Evolutionary conservation across 2,888 invertebrate species (phyloP), one percentile per base, ranked within the genome.

Genomic region (Mimumesa dahlbomi): DNA sequence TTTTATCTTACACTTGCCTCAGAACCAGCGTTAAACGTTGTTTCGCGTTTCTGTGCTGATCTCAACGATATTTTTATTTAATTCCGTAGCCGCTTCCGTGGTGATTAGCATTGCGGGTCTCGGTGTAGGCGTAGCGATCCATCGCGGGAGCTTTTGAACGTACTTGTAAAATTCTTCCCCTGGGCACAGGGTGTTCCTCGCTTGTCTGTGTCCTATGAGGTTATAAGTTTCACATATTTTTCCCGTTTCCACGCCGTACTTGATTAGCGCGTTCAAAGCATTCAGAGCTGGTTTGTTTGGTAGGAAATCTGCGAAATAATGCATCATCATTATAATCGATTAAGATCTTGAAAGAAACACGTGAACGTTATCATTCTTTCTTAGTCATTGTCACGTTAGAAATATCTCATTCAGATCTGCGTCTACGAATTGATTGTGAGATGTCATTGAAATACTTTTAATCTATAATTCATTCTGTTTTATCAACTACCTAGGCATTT

Each of bases 131-230:
- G 34, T 25, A 0, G 61, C 25, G 0, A 84, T 85, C 89, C 89
- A 89, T 29, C 84, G 72, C 0, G 90, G 86, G 83, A 87, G 82
- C 0, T 54, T 72, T 49, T 79, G 77, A 7, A 90, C 85, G 67
- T 88, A 85, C n/a, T 84, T 63, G 73, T 87, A 90, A 13, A 90
- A 81, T 0, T 45, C 54, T 7, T 87, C 78, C 1, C 90, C 90
- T 2, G 90, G 90, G 56, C 90, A 90, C 3, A 75, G 73, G 0
- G 90, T 90, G 1, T 69, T 43, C 0, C 83, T 78, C 0, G 81
- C 85, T 70, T 90, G 90, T 2, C 90, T 80, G 56, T 90, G 90
- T 0, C 90, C 90, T 16, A 90, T 83, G 2, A 89, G 53, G 0
- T 76, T 75, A 63, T 89, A 89, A 25, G 84, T 69, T 0, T 59